Percentiles rank a stretch among this genome's conserved stretches.
Evolutionary conservation across 1,140 invertebrate genomes (phyloP).

Genomic region (Zophobas morio): DNA sequence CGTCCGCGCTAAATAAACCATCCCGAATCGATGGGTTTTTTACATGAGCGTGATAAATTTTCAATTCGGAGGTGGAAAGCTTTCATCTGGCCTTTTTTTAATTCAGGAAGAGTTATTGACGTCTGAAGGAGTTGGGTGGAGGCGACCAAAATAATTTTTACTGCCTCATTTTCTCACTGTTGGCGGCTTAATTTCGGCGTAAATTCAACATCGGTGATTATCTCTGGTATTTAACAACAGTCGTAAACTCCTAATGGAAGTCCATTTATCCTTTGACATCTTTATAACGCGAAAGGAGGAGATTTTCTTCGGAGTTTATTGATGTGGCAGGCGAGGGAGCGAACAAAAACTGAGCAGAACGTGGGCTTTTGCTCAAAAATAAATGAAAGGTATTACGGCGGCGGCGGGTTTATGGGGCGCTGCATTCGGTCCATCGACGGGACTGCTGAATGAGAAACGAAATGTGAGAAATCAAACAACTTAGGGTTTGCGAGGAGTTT

Average conservation of each 20-base stretch:
- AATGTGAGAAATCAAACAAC: too few species aligned
- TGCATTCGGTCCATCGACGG: too few species aligned
- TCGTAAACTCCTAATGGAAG: conserved; percentile 16
- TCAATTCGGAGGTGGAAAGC: background rate
- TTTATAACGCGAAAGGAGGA: background rate
- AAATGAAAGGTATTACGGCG: too few species aligned
- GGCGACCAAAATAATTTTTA: conserved; percentile 10
- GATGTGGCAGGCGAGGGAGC: too few species aligned
- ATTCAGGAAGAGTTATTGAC: background rate
- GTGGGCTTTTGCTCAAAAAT: too few species aligned
- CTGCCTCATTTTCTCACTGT: conserved; percentile 11
- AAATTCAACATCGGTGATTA: conserved; percentile 16
- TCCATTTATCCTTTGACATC: conserved; percentile 11
- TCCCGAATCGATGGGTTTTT: background rate
- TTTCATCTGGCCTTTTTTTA: conserved; percentile 4
- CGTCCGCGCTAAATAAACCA: background rate
- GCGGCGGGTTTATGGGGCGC: too few species aligned
- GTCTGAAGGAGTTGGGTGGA: background rate
- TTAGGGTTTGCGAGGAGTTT: too few species aligned
- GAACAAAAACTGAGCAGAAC: too few species aligned
- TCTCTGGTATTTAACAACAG: conserved; percentile 13
- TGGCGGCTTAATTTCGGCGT: conserved; percentile 9
- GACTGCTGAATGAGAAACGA: too few species aligned
- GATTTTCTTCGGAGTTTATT: too few species aligned
- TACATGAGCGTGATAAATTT: background rate